phyloP scores from a whole-genome alignment of 2,888 invertebrate genomes.

The Macrophya alboannulata region DNA sequence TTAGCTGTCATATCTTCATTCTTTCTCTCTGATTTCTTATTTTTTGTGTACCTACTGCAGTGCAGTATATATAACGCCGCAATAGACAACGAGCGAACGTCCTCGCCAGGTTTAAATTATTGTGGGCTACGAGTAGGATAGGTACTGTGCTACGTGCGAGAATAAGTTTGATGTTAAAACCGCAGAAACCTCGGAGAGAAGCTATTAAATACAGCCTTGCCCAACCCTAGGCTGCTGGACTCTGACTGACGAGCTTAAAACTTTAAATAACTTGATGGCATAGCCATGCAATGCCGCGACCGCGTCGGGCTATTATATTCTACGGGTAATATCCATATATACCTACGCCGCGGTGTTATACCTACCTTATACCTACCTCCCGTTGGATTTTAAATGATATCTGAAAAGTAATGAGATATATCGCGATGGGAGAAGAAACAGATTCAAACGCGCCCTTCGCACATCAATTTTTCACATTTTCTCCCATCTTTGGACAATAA shows the following conservation, averaged over 20 bases:
- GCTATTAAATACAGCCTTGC: conserved; percentile 45
- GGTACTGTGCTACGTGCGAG: neutral
- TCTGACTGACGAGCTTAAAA: conserved; percentile 57
- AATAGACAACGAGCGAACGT: neutral
- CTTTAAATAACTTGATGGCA: conserved; percentile 74
- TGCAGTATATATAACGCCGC: no score
- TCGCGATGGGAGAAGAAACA: neutral
- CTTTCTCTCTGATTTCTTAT: neutral
- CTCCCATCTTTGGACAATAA: neutral
- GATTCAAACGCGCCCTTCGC: no score
- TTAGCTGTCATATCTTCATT: no score
- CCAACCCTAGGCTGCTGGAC: conserved; percentile 10
- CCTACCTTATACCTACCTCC: neutral
- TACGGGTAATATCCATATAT: neutral
- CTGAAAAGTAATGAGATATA: neutral
- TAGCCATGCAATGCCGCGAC: conserved; percentile 65
- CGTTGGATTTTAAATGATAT: neutral
- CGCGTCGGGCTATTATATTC: neutral
- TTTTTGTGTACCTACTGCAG: no score
- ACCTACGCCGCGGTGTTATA: neutral
- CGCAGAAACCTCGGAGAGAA: conserved; percentile 67
- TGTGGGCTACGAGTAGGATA: neutral
- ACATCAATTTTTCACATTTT: no score
- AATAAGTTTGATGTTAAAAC: conserved; percentile 71
- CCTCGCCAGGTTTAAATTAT: neutral